Conservation (phyloP, 2,888 invertebrate genomes). For the Drosophila meridionalis region DNA sequence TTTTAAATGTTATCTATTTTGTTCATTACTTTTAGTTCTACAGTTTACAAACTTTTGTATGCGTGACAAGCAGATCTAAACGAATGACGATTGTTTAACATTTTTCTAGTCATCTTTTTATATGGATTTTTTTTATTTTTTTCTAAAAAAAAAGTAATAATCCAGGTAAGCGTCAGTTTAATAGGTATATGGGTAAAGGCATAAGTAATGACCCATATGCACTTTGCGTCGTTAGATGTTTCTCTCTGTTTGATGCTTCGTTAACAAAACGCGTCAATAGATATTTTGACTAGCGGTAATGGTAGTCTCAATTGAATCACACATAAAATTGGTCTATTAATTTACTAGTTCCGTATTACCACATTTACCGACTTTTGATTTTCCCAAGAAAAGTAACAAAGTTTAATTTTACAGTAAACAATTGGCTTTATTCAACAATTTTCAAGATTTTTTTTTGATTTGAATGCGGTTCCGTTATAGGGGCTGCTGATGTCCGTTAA, state of each 20-base stretch:
- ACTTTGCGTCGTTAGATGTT: not conserved
- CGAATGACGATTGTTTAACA: not conserved
- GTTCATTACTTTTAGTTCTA: no score
- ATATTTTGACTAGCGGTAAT: not conserved
- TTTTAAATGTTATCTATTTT: no score
- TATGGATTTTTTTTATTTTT: not conserved
- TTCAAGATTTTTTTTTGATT: not conserved
- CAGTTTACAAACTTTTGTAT: no score
- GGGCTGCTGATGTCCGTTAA: not conserved
- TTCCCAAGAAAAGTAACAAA: not conserved
- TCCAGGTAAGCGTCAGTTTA: no score
- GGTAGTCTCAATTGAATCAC: not conserved
- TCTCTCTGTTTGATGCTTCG: not conserved
- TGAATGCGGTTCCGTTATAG: not conserved
- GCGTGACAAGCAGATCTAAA: no score
- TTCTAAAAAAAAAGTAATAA: no score
- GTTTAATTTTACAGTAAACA: not conserved
- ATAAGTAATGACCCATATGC: not conserved
- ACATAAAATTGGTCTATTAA: not conserved
- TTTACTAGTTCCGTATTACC: not conserved
- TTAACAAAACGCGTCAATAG: not conserved
- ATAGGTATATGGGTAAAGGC: no score
- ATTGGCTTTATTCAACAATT: constrained; percentile 5
- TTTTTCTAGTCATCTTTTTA: not conserved
- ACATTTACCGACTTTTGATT: not conserved